Evolutionary conservation across 1,140 invertebrate genomes (phyloP).

Genomic region (Mamestra configurata): DNA sequence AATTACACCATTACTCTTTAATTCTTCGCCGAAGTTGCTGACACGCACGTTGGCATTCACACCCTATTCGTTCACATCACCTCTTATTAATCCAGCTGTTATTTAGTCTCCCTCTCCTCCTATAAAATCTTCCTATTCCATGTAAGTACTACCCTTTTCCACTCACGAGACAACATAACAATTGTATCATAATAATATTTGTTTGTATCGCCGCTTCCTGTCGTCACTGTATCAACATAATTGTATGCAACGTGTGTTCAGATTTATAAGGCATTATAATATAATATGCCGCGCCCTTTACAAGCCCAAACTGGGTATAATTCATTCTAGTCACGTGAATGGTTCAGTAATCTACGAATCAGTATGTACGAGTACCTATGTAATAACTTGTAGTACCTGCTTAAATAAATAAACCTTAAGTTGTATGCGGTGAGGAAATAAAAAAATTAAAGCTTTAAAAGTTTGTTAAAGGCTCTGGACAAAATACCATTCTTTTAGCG

Average conservation of each 20-base stretch:
- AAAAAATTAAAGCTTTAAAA: too few species aligned
- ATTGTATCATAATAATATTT: neutral
- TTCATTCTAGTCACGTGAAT: slow-evolving; percentile 7
- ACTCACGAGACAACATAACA: neutral
- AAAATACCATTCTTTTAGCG: too few species aligned
- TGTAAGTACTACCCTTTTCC: neutral
- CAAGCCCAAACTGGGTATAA: slow-evolving; percentile 18
- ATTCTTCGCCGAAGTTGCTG: too few species aligned
- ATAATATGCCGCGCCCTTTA: slow-evolving; percentile 10
- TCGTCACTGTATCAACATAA: slow-evolving; percentile 31
- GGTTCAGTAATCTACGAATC: slow-evolving; percentile 6
- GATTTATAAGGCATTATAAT: slow-evolving; percentile 5
- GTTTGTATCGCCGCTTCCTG: slow-evolving; percentile 39
- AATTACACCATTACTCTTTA: too few species aligned
- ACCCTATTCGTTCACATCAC: too few species aligned
- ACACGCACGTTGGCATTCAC: too few species aligned
- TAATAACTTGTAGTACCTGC: neutral
- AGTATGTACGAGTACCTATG: neutral
- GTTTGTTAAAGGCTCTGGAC: too few species aligned
- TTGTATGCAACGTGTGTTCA: slow-evolving; percentile 15
- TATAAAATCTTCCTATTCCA: neutral
- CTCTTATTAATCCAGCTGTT: too few species aligned
- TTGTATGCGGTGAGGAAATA: too few species aligned
- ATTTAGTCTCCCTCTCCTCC: too few species aligned
- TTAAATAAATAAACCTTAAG: too few species aligned